These are phyloP conservation scores for Echiichthys vipera DNA, from an alignment of 2,797 vertebrate genomes.

Conservation along the genomic window DNA sequence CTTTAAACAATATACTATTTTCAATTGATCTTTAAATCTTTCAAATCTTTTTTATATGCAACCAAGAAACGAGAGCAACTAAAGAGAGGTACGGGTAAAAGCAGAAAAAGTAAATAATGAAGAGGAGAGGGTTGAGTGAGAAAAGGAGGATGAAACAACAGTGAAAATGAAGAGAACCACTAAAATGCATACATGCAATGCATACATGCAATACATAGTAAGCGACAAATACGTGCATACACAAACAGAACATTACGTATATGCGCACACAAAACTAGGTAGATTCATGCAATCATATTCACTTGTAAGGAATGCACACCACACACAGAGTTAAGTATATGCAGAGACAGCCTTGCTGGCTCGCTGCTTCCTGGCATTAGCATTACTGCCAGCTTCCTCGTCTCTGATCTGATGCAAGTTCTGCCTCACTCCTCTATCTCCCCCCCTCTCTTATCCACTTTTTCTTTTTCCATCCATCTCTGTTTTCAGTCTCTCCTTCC, in stretches of 20 bases:
- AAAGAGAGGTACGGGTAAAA: neutral
- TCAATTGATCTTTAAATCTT: neutral
- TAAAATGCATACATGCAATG: slow-evolving; percentile 2
- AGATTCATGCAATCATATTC: slow-evolving; percentile 45
- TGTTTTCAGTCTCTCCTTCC: slow-evolving; percentile 1
- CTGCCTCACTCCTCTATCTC: slow-evolving; percentile 48
- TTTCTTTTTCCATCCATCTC: slow-evolving; percentile 27
- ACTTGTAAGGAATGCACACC: slow-evolving; percentile 23
- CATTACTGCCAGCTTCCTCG: slow-evolving; percentile 66
- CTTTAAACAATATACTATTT: neutral
- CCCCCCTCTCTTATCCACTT: slow-evolving; percentile 35
- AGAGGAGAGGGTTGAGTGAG: neutral
- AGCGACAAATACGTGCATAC: neutral
- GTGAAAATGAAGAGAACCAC: neutral
- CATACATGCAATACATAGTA: neutral
- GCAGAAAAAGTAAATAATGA: neutral
- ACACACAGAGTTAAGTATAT: slow-evolving; percentile 56
- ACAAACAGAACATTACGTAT: slow-evolving; percentile 26
- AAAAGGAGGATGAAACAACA: neutral
- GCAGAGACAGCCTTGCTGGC: slow-evolving; percentile 54
- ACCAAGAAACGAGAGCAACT: neutral
- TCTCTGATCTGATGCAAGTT: slow-evolving; percentile 67
- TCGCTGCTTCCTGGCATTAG: slow-evolving; percentile 71
- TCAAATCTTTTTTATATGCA: neutral
- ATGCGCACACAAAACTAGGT: slow-evolving; percentile 32